phyloP scores from a whole-genome alignment of 2,113 vertebrate species.

The Eupsittula cactorum region DNA sequence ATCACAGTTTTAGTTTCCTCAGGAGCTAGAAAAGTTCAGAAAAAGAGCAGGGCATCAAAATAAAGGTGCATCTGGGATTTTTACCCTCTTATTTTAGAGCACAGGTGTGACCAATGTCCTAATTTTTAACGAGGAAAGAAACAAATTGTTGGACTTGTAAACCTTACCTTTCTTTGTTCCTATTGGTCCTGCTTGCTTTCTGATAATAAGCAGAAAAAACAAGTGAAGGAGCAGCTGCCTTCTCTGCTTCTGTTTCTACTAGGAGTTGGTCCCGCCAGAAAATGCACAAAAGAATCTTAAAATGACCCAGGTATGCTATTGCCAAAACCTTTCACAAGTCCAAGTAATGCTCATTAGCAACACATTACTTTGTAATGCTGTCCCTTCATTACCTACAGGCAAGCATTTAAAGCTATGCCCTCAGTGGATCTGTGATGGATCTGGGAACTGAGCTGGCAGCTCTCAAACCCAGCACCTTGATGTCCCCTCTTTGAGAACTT shows the following conservation, averaged over 20 bases:
- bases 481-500: not conserved
- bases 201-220: not conserved
- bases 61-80: not conserved
- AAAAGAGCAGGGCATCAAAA: not conserved
- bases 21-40: not conserved
- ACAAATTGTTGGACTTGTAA: not conserved
- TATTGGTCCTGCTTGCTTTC: not conserved
- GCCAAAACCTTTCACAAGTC: not conserved
- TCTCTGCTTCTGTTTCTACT: not conserved
- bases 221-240: not conserved
- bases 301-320: not conserved
- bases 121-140: not conserved
- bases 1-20: not conserved
- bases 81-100: not conserved
- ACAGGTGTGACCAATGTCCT: not conserved
- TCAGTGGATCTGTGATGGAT: fast-evolving
- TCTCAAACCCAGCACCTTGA: not conserved
- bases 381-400: not conserved
- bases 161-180: not conserved
- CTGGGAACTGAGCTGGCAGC: not conserved
- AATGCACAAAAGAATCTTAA: not conserved
- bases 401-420: not conserved
- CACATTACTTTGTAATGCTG: too few species aligned
- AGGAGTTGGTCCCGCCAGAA: not conserved
- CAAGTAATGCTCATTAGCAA: not conserved